phyloP scores from a whole-genome alignment of 1,140 invertebrate genomes.

The Tetramorium parvispinum region DNA sequence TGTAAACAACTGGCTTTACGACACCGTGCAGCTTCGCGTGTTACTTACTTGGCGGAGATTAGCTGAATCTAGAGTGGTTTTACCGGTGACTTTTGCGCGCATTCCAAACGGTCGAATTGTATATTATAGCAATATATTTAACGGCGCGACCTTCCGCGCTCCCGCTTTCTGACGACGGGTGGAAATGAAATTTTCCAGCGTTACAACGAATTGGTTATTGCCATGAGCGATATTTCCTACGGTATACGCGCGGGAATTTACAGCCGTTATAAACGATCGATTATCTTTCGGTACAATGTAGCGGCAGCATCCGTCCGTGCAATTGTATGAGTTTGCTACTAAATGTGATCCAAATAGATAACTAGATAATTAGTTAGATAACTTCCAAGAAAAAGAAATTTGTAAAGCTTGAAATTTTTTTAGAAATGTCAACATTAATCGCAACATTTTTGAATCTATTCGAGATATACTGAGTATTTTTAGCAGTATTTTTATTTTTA shows the following conservation, averaged over 20 bases:
- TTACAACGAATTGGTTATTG: constrained; percentile 62
- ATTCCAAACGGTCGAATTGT: constrained; percentile 46
- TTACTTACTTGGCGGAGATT: constrained; percentile 46
- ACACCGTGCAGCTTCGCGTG: background rate
- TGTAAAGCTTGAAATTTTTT: background rate
- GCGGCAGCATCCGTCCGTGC: constrained; percentile 22
- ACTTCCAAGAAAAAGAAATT: background rate
- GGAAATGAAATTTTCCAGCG: constrained; percentile 67
- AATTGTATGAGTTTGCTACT: constrained; percentile 26
- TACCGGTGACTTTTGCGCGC: constrained; percentile 14
- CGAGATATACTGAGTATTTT: background rate
- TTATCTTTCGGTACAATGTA: constrained; percentile 57
- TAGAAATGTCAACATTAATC: background rate
- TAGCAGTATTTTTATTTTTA: background rate
- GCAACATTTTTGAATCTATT: background rate
- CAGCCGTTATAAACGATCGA: constrained; percentile 57
- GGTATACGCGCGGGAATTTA: constrained; percentile 46
- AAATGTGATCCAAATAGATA: constrained; percentile 4
- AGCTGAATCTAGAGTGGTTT: constrained; percentile 41
- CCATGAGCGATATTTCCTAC: constrained; percentile 48
- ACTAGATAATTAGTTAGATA: background rate
- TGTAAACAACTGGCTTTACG: background rate
- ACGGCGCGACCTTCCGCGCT: constrained; percentile 17
- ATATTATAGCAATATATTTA: constrained; percentile 61
- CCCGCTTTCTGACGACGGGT: constrained; percentile 58